These are phyloP conservation scores for Menidia menidia DNA, from an alignment of 2,797 vertebrate species.

Conservation along the genomic window DNA sequence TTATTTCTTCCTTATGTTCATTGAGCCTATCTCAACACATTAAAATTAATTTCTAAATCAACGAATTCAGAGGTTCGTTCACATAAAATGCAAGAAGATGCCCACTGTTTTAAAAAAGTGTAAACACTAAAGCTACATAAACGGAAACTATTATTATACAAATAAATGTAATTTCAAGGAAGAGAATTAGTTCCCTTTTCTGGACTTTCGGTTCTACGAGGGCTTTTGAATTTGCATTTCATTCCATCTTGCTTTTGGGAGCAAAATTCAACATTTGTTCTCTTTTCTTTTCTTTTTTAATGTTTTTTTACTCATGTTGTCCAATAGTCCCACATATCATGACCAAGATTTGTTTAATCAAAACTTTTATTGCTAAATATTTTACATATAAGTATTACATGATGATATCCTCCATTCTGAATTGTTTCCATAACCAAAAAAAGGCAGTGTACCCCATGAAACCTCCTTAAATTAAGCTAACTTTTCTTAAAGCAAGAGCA, in stretches of 20 bases:
- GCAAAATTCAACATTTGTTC: neutral
- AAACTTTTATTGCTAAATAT: neutral
- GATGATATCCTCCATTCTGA: neutral
- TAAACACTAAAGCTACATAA: neutral
- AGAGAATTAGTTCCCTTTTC: conserved; percentile 53
- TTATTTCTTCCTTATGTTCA: too few relatives aligned
- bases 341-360: neutral
- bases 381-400: neutral
- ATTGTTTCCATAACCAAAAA: conserved; percentile 3
- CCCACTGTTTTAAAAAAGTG: neutral
- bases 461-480: neutral
- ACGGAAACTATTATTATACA: conserved; percentile 31
- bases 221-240: neutral
- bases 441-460: neutral
- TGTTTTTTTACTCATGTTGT: neutral
- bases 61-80: too few relatives aligned
- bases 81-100: neutral
- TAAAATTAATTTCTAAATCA: too few relatives aligned
- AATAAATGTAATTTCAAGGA: conserved; percentile 31
- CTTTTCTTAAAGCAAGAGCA: neutral
- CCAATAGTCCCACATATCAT: neutral
- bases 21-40: too few relatives aligned
- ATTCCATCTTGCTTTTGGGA: neutral
- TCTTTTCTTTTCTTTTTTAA: neutral
- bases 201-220: conserved; percentile 22